Evolutionary conservation across 2,797 vertebrate genomes (phyloP), one percentile per base, ranked within the genome.

Genomic region (Diceros bicornis): DNA sequence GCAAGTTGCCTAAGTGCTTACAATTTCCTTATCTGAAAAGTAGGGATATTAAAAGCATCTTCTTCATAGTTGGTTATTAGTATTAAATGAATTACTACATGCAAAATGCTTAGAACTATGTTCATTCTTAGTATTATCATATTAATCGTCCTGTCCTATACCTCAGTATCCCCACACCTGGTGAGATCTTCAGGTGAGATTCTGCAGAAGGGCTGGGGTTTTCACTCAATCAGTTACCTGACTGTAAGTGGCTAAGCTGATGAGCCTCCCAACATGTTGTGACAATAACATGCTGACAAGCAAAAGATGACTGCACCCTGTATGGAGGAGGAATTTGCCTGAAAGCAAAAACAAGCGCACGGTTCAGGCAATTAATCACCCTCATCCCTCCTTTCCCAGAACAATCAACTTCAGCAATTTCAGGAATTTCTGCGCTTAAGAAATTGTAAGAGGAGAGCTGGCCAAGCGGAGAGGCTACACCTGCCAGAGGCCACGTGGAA

Each of bases 251-350:
- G 96, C 89, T 78, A 87, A 95, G 96, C 52, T 62, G 27, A 0
- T 47, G 25, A 94, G 41, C 14, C 17, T 64, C 69, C 47, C 89
- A 96, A 92, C 62, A 94, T 95, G 91, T 61, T 92, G 62, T 71
- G 85, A 86, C 77, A 98, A 93, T 59, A 91, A 52, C 0, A 17
- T 44, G 93, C 34, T 62, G 71, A 96, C 68, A 95, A 79, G 74
- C 74, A 68, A 61, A 89, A 91, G 66, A 95, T 20, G 68, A 83
- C 78, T 95, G 44, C 27, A 85, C 64, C 44, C 78, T 59, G 61
- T 44, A 8, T 14, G 74, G 6, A 72, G 69, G 74, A 97, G 95
- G 95, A 95, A 95, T 97, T 66, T 97, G 96, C 87, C 96, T 34
- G 34, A 92, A 87, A 96, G 71, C 82, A 96, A 89, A 47, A 90